Evolutionary conservation across 1,140 invertebrate species (phyloP).

Genomic region (Drosophila repleta): DNA sequence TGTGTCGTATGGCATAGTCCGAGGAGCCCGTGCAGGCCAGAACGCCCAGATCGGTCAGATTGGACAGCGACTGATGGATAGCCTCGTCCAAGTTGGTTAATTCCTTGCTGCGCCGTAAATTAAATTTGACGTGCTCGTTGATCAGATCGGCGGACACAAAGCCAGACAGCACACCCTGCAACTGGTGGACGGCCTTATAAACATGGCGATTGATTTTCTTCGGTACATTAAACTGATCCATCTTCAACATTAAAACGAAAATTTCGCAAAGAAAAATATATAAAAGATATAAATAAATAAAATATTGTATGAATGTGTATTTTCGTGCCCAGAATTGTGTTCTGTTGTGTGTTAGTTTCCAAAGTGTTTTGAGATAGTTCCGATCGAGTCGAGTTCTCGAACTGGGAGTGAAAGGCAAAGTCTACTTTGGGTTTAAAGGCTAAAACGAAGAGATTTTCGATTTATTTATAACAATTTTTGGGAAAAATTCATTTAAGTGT

Average conservation of each 20-base stretch:
- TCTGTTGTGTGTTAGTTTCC: background rate
- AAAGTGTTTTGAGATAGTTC: background rate
- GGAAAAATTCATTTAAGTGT: conserved; percentile 31
- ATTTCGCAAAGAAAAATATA: conserved; percentile 2
- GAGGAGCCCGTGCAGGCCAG: background rate
- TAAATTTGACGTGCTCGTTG: conserved; percentile 8
- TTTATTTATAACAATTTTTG: conserved; percentile 49
- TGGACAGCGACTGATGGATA: conserved; percentile 40
- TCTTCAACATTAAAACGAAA: conserved; percentile 14
- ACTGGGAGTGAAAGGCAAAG: conserved; percentile 3
- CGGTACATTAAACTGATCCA: conserved; percentile 33
- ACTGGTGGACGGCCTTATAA: conserved; percentile 27
- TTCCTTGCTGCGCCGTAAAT: conserved; percentile 9
- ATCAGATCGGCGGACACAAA: conserved; percentile 6
- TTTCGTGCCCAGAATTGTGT: background rate
- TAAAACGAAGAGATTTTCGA: conserved; percentile 41
- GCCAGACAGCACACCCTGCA: background rate
- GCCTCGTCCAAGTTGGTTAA: conserved; percentile 2
- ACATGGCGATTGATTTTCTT: conserved; percentile 50
- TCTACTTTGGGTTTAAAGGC: conserved; percentile 32
- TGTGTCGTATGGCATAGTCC: conserved; percentile 11
- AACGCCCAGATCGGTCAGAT: conserved; percentile 32
- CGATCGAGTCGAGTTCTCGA: background rate
- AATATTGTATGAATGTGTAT: background rate
- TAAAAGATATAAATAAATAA: background rate